Conservation (phyloP, 2,797 vertebrate species). For the Tiaroga cobitis region DNA sequence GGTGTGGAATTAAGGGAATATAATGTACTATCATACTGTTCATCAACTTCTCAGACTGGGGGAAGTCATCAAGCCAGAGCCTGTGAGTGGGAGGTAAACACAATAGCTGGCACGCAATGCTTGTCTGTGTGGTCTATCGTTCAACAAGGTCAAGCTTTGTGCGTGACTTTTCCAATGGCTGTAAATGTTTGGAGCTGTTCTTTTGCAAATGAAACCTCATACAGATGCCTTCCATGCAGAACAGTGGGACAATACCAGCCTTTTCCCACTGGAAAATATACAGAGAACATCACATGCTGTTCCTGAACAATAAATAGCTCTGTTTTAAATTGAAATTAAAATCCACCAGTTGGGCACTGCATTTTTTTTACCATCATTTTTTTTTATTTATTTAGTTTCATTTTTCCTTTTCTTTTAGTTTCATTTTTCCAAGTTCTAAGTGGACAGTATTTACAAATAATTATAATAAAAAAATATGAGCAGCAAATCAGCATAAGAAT, state of each 20-base stretch:
- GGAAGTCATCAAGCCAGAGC: slow-evolving; percentile 59
- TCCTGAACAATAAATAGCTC: not conserved
- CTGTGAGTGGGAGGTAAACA: slow-evolving; percentile 62
- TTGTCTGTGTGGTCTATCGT: slow-evolving; percentile 54
- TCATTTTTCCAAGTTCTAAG: not conserved
- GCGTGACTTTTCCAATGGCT: slow-evolving; percentile 47
- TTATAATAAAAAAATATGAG: not conserved
- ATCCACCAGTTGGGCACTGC: not conserved
- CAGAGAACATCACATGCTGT: not conserved
- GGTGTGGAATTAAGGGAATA: not conserved
- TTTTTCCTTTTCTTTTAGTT: not conserved
- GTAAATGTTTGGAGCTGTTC: slow-evolving; percentile 33
- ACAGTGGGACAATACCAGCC: slow-evolving; percentile 10
- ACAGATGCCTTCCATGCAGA: slow-evolving; percentile 25
- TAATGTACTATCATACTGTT: slow-evolving; percentile 43
- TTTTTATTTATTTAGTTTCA: not conserved
- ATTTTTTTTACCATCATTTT: too few species aligned
- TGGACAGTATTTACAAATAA: not conserved
- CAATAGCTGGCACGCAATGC: slow-evolving; percentile 62
- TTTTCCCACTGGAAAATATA: slow-evolving; percentile 35
- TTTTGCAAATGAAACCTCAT: slow-evolving; percentile 34
- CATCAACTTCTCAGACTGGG: slow-evolving; percentile 57
- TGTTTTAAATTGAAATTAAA: not conserved
- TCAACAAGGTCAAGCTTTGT: slow-evolving; percentile 62
- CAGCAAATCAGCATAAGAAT: not conserved